Percentiles rank a stretch among this genome's conserved stretches.
Conservation (phyloP, 2,888 invertebrate species). For the Coelopa pilipes region DNA sequence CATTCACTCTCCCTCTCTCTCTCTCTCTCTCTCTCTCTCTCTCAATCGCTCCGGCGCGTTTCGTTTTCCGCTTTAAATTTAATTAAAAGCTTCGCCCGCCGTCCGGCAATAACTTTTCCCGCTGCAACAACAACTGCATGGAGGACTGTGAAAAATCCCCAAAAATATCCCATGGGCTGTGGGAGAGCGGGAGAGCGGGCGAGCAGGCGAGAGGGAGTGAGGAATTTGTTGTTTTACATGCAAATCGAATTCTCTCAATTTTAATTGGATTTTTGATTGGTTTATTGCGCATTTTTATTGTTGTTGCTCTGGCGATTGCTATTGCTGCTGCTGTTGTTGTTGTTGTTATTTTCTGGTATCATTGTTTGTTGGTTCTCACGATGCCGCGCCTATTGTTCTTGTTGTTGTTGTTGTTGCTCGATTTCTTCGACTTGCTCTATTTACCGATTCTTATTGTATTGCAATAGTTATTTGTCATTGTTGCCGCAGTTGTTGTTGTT, state of each 20-base stretch:
- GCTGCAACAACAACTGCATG: too few species aligned
- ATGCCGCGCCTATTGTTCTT: not conserved
- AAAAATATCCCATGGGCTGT: too few species aligned
- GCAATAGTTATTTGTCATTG: not conserved
- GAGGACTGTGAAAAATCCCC: too few species aligned
- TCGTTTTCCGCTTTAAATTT: constrained; percentile 16
- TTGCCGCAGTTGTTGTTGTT: constrained; percentile 6
- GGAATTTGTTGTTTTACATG: constrained; percentile 59
- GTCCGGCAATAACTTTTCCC: too few species aligned
- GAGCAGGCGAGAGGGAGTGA: too few species aligned
- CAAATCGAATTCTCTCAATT: constrained; percentile 66
- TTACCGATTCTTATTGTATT: too few species aligned
- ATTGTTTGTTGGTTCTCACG: too few species aligned
- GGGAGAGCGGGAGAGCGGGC: too few species aligned
- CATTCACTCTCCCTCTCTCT: not conserved
- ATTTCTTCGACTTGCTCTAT: not conserved
- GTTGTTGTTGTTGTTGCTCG: too few species aligned
- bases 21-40: not conserved
- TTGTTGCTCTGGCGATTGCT: constrained; percentile 5
- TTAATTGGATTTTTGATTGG: constrained; percentile 66
- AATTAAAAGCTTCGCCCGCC: constrained; percentile 8
- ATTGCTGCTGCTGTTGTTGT: constrained; percentile 16
- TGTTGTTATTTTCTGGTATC: not conserved
- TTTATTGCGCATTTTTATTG: constrained; percentile 43
- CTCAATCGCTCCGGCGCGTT: not conserved